phyloP scores from a whole-genome alignment of 2,113 vertebrate genomes.

The Oriolus oriolus region DNA sequence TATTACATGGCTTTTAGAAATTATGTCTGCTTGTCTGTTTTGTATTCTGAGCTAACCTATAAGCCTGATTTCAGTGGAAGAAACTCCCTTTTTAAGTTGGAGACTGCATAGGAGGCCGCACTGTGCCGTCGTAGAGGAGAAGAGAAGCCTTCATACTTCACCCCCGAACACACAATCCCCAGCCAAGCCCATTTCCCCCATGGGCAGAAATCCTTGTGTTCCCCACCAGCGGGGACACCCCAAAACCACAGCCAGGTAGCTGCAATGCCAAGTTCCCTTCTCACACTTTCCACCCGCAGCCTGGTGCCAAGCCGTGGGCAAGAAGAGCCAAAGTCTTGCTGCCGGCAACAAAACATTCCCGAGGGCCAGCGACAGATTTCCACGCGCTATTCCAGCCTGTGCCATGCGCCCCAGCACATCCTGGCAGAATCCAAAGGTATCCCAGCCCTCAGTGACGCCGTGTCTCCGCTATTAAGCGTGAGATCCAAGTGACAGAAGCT shows the following conservation, averaged over 20 bases:
- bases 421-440: not conserved
- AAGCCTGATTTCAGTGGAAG: not conserved
- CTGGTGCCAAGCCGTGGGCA: not conserved
- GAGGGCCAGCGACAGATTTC: not conserved
- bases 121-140: not conserved
- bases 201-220: rapidly evolving
- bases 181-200: not conserved
- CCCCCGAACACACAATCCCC: rapidly evolving
- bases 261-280: not conserved
- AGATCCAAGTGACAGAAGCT: not conserved
- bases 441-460: rapidly evolving
- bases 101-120: not conserved
- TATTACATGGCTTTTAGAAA: not conserved
- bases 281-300: not conserved
- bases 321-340: not conserved
- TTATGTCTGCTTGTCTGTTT: not conserved
- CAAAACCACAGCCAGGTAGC: not conserved
- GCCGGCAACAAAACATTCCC: not conserved
- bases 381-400: not conserved
- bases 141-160: not conserved
- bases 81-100: not conserved
- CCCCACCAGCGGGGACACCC: not conserved
- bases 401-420: not conserved
- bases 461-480: not conserved
- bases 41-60: not conserved